Evolutionary conservation across 2,888 invertebrate genomes (phyloP).

Genomic region (Chouioia cunea): DNA sequence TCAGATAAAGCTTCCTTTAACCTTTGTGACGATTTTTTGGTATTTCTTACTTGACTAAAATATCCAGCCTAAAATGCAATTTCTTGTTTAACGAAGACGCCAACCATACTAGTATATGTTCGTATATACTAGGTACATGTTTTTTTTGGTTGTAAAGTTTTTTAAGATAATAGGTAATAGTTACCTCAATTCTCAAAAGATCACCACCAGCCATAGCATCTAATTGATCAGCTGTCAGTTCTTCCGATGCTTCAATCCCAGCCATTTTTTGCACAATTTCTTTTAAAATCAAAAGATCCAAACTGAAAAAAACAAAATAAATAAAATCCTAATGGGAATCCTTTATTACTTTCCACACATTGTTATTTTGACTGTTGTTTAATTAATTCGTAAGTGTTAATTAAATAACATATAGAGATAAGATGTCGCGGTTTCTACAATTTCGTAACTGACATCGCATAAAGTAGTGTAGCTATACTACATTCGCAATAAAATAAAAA

Average conservation of each 20-base stretch:
- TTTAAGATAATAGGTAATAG: slow-evolving; percentile 37
- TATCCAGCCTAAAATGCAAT: slow-evolving; percentile 85
- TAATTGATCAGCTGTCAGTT: slow-evolving; percentile 95
- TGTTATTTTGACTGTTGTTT: too few species aligned
- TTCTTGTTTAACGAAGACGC: too few species aligned
- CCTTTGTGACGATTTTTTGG: slow-evolving; percentile 93
- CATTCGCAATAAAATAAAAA: slow-evolving; percentile 1
- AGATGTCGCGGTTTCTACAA: too few species aligned
- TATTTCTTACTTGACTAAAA: slow-evolving; percentile 96
- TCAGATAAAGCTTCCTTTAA: slow-evolving; percentile 95
- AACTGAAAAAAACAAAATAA: slow-evolving; percentile 70
- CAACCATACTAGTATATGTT: too few species aligned
- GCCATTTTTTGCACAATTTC: slow-evolving; percentile 99
- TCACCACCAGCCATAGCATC: slow-evolving; percentile 98
- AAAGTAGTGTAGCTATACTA: background rate
- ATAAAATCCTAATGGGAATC: background rate
- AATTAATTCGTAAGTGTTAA: too few species aligned
- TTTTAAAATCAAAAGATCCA: slow-evolving; percentile 92
- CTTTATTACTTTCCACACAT: background rate
- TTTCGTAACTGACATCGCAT: background rate
- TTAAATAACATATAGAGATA: too few species aligned
- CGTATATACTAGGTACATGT: too few species aligned
- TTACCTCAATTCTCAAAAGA: slow-evolving; percentile 91
- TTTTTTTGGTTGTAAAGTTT: background rate
- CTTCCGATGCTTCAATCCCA: slow-evolving; percentile 96